phyloP scores from a whole-genome alignment of 2,888 invertebrate genomes.

The Temnothorax rugatulus region DNA sequence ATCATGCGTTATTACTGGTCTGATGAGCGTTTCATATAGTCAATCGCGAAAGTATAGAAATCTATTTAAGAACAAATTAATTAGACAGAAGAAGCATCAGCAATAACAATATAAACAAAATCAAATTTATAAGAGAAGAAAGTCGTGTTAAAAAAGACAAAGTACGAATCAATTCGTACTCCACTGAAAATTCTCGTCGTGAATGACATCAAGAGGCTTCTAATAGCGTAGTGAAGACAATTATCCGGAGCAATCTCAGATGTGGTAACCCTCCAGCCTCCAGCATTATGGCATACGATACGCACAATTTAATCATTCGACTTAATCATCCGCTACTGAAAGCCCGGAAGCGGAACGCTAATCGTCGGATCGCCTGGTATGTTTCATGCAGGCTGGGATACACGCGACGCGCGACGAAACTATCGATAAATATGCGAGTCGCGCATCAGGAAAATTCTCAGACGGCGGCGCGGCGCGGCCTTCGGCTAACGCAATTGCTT shows the following conservation, averaged over 20 bases:
- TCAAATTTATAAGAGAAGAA: neutral
- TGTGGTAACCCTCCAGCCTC: neutral
- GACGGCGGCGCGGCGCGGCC: neutral
- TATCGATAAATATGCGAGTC: slow-evolving; percentile 9
- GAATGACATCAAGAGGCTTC: neutral
- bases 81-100: neutral
- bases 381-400: neutral
- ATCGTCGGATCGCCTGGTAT: slow-evolving; percentile 9
- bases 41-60: neutral
- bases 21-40: too few species aligned
- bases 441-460: slow-evolving; percentile 26
- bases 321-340: slow-evolving; percentile 35
- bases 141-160: neutral
- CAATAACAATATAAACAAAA: neutral
- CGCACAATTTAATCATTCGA: slow-evolving; percentile 44
- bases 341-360: slow-evolving; percentile 25
- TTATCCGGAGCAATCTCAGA: slow-evolving; percentile 38
- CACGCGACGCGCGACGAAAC: neutral
- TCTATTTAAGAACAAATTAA: neutral
- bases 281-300: slow-evolving; percentile 25
- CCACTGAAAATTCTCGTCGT: neutral
- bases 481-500: slow-evolving; percentile 29
- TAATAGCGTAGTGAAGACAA: slow-evolving; percentile 17
- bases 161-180: neutral
- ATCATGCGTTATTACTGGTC: too few species aligned